Evolutionary conservation across 2,113 vertebrate species (phyloP).

Genomic region (Echinops telfairi): DNA sequence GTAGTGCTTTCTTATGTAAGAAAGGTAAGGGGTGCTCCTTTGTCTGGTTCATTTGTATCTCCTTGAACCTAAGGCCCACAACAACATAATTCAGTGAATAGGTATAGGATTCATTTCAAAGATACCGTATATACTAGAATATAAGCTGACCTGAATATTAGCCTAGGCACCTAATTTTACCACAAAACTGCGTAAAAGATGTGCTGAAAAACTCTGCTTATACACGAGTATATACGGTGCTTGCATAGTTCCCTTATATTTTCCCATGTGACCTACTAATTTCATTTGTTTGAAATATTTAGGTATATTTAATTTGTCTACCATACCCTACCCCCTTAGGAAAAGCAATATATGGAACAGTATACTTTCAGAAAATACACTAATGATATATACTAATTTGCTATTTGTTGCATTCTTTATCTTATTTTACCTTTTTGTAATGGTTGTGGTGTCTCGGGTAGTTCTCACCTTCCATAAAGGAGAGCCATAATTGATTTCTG

Average conservation of each 20-base stretch:
- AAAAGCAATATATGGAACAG: conserved; percentile 46
- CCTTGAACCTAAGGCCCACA: neutral
- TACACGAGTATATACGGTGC: no score
- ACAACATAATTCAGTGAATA: no score
- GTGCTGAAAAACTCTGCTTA: no score
- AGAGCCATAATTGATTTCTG: neutral
- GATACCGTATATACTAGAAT: no score
- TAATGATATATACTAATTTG: conserved; percentile 51
- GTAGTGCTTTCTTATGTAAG: neutral
- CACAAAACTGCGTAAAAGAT: no score
- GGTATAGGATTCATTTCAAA: no score
- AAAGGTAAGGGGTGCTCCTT: conserved; percentile 8
- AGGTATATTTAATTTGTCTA: conserved; percentile 36
- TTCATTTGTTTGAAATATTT: neutral
- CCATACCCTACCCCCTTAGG: neutral
- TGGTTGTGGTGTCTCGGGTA: conserved; percentile 25
- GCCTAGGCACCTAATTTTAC: no score
- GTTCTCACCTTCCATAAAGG: neutral
- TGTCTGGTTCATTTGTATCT: neutral
- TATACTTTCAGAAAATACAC: conserved; percentile 37
- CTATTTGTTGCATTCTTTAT: neutral
- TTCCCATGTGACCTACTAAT: no score
- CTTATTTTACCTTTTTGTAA: conserved; percentile 52
- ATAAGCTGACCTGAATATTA: no score
- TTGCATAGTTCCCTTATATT: no score